Conservation (phyloP, 2,797 vertebrate genomes). For the Rhinophrynus dorsalis region DNA sequence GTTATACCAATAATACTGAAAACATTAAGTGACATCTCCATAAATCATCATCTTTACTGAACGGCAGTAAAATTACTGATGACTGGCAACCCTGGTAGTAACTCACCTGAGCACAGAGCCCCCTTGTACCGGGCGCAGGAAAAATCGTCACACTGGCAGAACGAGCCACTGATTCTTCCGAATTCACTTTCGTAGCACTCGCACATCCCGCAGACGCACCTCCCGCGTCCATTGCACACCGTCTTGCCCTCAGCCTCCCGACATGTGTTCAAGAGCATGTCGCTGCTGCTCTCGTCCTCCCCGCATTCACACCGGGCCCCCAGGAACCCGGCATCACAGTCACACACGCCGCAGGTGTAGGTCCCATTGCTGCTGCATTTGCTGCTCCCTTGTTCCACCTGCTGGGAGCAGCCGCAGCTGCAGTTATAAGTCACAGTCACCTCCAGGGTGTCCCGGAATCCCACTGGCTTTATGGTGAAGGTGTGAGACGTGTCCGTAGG, state of each 20-base stretch:
- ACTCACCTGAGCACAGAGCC: constrained; percentile 91
- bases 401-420: constrained; percentile 77
- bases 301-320: constrained; percentile 89
- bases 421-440: constrained; percentile 83
- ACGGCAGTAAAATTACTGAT: too few species aligned
- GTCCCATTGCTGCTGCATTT: constrained; percentile 85
- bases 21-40: too few species aligned
- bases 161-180: constrained; percentile 94
- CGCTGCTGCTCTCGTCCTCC: constrained; percentile 77
- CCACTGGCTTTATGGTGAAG: constrained; percentile 90
- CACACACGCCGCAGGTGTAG: constrained; percentile 84
- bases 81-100: too few species aligned
- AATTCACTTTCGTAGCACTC: constrained; percentile 94
- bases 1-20: too few species aligned
- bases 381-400: constrained; percentile 67
- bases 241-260: constrained; percentile 89
- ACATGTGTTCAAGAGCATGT: constrained; percentile 77
- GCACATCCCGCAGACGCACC: constrained; percentile 96
- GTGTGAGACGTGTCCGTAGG: constrained; percentile 58
- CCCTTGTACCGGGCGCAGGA: constrained; percentile 95
- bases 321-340: constrained; percentile 82
- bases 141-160: constrained; percentile 97
- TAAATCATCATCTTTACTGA: too few species aligned
- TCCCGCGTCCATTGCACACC: constrained; percentile 88
- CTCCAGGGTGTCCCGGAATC: constrained; percentile 90